Percentiles rank a stretch among this genome's conserved stretches.
Evolutionary conservation across 2,113 vertebrate species (phyloP).

Genomic region (Leucoraja erinaceus): DNA sequence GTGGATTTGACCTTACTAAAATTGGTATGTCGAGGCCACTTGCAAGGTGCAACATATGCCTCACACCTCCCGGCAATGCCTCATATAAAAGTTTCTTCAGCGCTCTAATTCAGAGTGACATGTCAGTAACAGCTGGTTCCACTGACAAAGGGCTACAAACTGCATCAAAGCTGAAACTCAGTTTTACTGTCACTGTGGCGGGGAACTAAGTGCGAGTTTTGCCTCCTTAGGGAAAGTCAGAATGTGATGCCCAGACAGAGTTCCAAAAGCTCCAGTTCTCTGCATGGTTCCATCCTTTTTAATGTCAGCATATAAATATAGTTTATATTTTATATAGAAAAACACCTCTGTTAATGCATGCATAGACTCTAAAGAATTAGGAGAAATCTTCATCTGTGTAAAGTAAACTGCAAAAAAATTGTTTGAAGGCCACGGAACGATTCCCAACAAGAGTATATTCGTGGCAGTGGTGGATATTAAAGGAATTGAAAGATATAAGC

Average conservation of each 20-base stretch:
- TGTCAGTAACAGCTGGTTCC: conserved; percentile 6
- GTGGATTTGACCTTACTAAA: conserved; percentile 20
- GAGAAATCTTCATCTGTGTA: not conserved
- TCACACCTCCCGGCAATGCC: conserved; percentile 3
- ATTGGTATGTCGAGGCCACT: not conserved
- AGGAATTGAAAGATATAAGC: no score
- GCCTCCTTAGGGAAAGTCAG: not conserved
- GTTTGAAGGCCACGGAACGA: not conserved
- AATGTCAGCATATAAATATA: not conserved
- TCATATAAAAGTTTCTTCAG: not conserved
- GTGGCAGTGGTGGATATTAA: no score
- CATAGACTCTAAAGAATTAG: not conserved
- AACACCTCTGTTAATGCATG: not conserved
- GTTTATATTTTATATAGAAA: no score
- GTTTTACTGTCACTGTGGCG: not conserved
- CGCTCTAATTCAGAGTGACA: conserved; percentile 8
- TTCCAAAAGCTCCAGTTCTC: not conserved
- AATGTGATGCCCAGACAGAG: not conserved
- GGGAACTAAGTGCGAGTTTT: not conserved
- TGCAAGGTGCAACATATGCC: conserved; percentile 21
- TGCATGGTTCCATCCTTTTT: not conserved
- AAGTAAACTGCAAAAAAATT: not conserved
- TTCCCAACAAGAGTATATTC: not conserved
- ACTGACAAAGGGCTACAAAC: not conserved
- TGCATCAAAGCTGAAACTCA: conserved; percentile 17